These are phyloP conservation scores for Eclectus roratus DNA, from an alignment of 2,113 vertebrate species.

Conservation along the genomic window DNA sequence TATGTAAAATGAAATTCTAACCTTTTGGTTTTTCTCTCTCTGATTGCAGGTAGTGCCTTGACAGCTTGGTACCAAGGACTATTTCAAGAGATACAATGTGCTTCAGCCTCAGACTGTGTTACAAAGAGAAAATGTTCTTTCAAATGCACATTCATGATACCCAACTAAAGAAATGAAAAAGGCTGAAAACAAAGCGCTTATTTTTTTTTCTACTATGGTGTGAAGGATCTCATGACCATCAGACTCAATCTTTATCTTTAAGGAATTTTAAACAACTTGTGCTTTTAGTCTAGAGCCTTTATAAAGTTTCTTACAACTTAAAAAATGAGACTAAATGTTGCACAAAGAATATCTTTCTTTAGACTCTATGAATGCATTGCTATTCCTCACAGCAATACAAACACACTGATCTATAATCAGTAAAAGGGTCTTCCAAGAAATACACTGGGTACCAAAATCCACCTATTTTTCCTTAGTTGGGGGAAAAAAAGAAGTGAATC, in stretches of 20 bases:
- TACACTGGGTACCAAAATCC: neutral
- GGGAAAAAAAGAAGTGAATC: neutral
- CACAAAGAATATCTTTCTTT: neutral
- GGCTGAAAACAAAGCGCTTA: neutral
- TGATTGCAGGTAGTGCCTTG: neutral
- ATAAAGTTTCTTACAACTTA: neutral
- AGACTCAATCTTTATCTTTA: neutral
- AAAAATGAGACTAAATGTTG: neutral
- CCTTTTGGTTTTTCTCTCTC: neutral
- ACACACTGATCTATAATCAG: neutral
- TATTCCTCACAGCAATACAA: neutral
- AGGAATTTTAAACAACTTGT: slow-evolving; percentile 10
- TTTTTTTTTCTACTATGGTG: slow-evolving; percentile 37
- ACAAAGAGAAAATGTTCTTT: slow-evolving; percentile 33
- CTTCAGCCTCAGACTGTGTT: slow-evolving; percentile 12
- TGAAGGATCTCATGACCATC: neutral
- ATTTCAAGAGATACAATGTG: slow-evolving; percentile 35
- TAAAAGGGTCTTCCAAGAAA: neutral
- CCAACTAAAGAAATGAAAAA: slow-evolving; percentile 37
- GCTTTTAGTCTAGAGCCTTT: slow-evolving; percentile 5
- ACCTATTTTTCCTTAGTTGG: neutral
- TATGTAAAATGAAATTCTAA: neutral
- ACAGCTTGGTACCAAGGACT: slow-evolving; percentile 11
- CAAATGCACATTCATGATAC: slow-evolving; percentile 23
- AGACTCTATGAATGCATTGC: neutral